These are phyloP conservation scores for Microtus montanus DNA, from an alignment of 2,113 vertebrate species.

Conservation along the genomic window DNA sequence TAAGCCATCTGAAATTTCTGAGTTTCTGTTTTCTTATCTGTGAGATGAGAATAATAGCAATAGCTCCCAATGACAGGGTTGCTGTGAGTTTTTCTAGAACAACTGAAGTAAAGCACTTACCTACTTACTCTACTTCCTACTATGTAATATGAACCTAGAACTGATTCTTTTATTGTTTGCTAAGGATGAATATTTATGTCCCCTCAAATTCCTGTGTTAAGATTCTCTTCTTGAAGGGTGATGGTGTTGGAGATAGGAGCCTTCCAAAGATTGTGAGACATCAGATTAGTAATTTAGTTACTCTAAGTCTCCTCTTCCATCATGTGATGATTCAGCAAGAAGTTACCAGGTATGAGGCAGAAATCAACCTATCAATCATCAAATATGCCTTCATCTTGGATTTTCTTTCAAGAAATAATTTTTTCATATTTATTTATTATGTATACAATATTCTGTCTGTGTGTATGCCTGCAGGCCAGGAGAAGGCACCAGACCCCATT, in stretches of 20 bases:
- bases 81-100: background rate
- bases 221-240: background rate
- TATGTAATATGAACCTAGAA: background rate
- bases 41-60: background rate
- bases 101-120: background rate
- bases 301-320: background rate
- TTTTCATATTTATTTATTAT: background rate
- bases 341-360: background rate
- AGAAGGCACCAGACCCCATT: no score
- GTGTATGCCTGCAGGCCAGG: no score
- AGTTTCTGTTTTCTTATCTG: background rate
- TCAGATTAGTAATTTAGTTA: background rate
- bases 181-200: background rate
- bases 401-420: background rate
- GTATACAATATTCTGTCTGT: no score
- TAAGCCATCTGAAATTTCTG: background rate
- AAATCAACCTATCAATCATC: background rate
- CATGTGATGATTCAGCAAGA: background rate
- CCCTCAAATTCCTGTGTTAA: background rate
- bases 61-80: background rate
- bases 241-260: background rate
- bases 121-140: background rate
- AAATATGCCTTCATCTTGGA: background rate
- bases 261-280: background rate
- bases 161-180: background rate